Conservation (phyloP, 2,797 vertebrate genomes). For the Hippoglossus hippoglossus region DNA sequence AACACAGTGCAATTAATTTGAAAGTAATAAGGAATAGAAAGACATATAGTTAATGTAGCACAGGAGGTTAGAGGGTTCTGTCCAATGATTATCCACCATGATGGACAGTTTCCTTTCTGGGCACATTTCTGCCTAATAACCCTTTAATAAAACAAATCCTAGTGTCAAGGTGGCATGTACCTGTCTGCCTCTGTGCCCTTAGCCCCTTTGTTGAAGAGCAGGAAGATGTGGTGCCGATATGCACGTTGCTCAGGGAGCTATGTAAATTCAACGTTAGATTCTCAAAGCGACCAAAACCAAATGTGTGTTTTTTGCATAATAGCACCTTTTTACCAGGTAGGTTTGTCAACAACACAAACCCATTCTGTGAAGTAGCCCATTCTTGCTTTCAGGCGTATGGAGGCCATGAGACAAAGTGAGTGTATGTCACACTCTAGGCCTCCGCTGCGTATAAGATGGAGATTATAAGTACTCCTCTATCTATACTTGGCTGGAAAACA, state of each 20-base stretch:
- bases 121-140: not conserved
- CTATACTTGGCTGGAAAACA: slow-evolving; percentile 42
- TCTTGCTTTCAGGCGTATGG: slow-evolving; percentile 10
- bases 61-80: not conserved
- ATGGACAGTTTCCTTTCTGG: not conserved
- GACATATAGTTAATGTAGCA: not conserved
- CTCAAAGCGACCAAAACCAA: slow-evolving; percentile 19
- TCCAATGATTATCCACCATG: slow-evolving; percentile 2
- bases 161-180: slow-evolving; percentile 3
- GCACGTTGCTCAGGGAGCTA: slow-evolving; percentile 17
- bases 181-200: slow-evolving; percentile 15
- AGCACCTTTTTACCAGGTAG: slow-evolving; percentile 13
- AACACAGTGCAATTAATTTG: no score
- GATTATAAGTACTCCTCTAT: slow-evolving; percentile 42
- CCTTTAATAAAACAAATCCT: slow-evolving; percentile 19
- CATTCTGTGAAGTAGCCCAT: not conserved
- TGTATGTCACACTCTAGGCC: slow-evolving; percentile 32
- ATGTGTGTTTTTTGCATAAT: slow-evolving; percentile 25
- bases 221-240: not conserved
- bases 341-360: slow-evolving; percentile 27
- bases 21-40: not conserved
- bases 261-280: slow-evolving; percentile 17
- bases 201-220: not conserved
- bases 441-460: slow-evolving; percentile 30
- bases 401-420: slow-evolving; percentile 32